These are phyloP conservation scores for Papilio demoleus DNA, from an alignment of 2,888 invertebrate species.

Conservation along the genomic window DNA sequence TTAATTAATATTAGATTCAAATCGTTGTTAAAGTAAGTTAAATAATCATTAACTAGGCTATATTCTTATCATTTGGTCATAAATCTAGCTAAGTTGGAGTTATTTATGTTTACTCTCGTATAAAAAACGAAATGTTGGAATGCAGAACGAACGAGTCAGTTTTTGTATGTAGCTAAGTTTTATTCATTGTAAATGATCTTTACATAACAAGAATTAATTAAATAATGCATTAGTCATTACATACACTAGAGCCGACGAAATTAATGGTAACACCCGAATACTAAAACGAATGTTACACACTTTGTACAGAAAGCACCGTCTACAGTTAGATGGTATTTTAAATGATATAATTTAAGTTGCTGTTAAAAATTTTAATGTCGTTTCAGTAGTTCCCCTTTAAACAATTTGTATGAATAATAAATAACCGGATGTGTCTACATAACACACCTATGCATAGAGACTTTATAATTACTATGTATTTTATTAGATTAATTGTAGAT, in stretches of 20 bases:
- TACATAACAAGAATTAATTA: conserved; percentile 36
- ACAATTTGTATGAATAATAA: conserved; percentile 38
- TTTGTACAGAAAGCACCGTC: no score
- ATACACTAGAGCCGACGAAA: conserved; percentile 27
- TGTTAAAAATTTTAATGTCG: no score
- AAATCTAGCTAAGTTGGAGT: conserved; percentile 2
- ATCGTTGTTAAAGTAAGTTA: neutral
- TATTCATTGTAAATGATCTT: conserved; percentile 26
- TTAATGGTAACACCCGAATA: no score
- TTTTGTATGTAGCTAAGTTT: conserved; percentile 40
- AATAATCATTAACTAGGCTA: neutral
- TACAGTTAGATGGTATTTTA: no score
- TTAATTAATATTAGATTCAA: no score
- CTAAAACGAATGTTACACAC: no score
- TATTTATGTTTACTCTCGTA: neutral
- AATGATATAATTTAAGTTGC: no score
- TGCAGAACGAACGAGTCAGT: conserved; percentile 18
- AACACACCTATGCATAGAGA: neutral
- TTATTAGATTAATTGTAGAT: neutral
- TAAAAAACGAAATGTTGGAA: conserved; percentile 24
- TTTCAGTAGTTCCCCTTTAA: no score
- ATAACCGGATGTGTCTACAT: conserved; percentile 33
- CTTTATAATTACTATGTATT: conserved; percentile 1
- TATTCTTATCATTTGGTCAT: conserved; percentile 1
- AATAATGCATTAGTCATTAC: conserved; percentile 35